Conservation (phyloP, 2,888 invertebrate species). For the Cremastinae sp. region DNA sequence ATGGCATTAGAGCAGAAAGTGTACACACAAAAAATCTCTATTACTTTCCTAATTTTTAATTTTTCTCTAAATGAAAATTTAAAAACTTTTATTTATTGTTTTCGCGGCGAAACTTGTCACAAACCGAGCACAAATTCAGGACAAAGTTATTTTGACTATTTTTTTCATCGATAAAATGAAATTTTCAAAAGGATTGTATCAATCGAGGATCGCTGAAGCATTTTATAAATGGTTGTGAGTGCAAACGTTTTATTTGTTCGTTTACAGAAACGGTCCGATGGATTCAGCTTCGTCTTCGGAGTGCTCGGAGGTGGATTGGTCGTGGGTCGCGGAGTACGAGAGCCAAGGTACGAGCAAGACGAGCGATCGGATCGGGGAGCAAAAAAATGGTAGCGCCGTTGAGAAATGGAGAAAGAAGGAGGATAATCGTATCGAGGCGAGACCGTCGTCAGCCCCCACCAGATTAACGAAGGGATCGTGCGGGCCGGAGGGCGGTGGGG, state of each 20-base stretch:
- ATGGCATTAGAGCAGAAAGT: too few relatives aligned
- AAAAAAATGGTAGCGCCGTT: slow-evolving; percentile 8
- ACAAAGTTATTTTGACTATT: too few relatives aligned
- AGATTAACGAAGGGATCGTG: slow-evolving; percentile 10
- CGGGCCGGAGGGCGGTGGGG: background rate
- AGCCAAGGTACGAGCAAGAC: slow-evolving; percentile 40
- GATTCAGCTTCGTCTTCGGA: slow-evolving; percentile 65
- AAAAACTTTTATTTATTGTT: too few relatives aligned
- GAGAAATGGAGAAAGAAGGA: background rate
- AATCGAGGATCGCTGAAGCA: too few relatives aligned
- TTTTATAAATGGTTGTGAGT: background rate
- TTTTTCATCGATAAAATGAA: too few relatives aligned
- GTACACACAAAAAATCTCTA: too few relatives aligned
- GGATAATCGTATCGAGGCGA: slow-evolving; percentile 45
- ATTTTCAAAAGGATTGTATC: too few relatives aligned
- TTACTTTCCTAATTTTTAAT: too few relatives aligned
- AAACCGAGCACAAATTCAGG: too few relatives aligned
- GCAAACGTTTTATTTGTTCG: background rate
- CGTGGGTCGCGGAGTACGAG: slow-evolving; percentile 78
- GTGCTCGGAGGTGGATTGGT: slow-evolving; percentile 78
- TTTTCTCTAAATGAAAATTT: too few relatives aligned
- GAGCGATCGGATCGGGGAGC: slow-evolving; percentile 8
- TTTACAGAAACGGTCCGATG: slow-evolving; percentile 23
- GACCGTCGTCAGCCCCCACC: slow-evolving; percentile 67
- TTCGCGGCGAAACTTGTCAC: too few relatives aligned